phyloP scores from a whole-genome alignment of 2,888 invertebrate species.

The Bellardia pandia region DNA sequence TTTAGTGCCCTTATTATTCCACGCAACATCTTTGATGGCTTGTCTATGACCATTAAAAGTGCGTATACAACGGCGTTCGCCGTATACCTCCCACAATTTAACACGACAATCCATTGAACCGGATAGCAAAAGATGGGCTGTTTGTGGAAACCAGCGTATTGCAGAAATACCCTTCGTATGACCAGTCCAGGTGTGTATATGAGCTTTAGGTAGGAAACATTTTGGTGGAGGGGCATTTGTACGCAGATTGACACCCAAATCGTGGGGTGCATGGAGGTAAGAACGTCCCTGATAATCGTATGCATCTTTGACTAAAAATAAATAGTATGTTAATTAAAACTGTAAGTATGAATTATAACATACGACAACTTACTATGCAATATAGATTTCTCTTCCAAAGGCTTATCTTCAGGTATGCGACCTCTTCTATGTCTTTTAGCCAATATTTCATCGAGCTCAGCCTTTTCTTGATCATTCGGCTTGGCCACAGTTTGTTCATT shows the following conservation, averaged over 20 bases:
- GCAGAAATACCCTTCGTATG: constrained; percentile 98
- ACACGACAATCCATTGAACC: constrained; percentile 98
- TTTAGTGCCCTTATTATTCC: constrained; percentile 96
- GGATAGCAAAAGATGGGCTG: constrained; percentile 97
- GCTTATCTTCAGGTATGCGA: constrained; percentile 94
- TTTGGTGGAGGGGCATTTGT: constrained; percentile 95
- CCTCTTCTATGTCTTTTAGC: constrained; percentile 95
- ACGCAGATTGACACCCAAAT: constrained; percentile 94
- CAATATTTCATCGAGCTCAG: constrained; percentile 96
- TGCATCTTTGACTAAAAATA: constrained; percentile 92
- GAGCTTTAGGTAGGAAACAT: constrained; percentile 98
- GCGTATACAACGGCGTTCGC: constrained; percentile 94
- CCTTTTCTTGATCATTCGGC: constrained; percentile 97
- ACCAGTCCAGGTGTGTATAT: constrained; percentile 98
- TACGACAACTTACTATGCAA: constrained; percentile 90
- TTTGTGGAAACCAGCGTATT: constrained; percentile 96
- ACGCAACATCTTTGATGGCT: constrained; percentile 97
- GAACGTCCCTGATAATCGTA: constrained; percentile 98
- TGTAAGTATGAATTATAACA: not conserved
- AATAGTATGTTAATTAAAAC: constrained; percentile 4
- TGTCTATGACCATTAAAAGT: constrained; percentile 98
- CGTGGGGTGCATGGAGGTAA: constrained; percentile 96
- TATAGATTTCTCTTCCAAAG: constrained; percentile 97
- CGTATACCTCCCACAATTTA: constrained; percentile 99
- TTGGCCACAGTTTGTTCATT: constrained; percentile 95